Evolutionary conservation across 2,888 invertebrate genomes (phyloP).

Genomic region (Ophion costatus): DNA sequence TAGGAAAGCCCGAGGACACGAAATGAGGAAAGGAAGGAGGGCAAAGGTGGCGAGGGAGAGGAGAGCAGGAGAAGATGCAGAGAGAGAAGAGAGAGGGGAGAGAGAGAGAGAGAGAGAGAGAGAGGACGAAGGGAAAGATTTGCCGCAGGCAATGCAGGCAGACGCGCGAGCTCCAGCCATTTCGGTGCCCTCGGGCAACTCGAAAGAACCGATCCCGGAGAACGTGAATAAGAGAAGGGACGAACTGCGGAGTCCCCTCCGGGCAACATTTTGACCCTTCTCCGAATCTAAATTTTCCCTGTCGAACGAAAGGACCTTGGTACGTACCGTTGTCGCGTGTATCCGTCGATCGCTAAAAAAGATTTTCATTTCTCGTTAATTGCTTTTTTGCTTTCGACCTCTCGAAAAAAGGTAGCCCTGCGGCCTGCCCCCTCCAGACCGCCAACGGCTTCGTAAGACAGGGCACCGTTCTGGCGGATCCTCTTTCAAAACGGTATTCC

Average conservation of each 20-base stretch:
- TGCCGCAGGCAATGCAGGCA: constrained; percentile 79
- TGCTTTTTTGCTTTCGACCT: background rate
- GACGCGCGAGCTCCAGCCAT: constrained; percentile 77
- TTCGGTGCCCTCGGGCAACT: constrained; percentile 76
- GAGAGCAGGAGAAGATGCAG: constrained; percentile 30
- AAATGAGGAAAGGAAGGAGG: constrained; percentile 60
- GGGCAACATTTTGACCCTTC: constrained; percentile 61
- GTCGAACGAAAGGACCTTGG: constrained; percentile 68
- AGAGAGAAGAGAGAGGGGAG: constrained; percentile 37
- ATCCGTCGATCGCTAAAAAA: background rate
- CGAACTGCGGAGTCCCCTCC: constrained; percentile 20
- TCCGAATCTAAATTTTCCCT: constrained; percentile 33
- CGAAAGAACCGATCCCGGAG: constrained; percentile 70
- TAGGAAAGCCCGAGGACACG: constrained; percentile 68
- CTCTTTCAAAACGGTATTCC: no score
- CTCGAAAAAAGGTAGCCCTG: no score
- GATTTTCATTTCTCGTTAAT: background rate
- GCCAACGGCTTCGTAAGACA: no score
- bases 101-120: constrained; percentile 60
- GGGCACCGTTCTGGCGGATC: no score
- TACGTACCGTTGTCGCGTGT: constrained; percentile 69
- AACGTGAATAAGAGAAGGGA: constrained; percentile 52
- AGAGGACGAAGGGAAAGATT: constrained; percentile 68
- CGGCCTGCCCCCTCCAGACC: no score
- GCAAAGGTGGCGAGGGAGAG: constrained; percentile 34